Conservation (phyloP, 1,140 invertebrate genomes). For the Diploscapter pachys region DNA sequence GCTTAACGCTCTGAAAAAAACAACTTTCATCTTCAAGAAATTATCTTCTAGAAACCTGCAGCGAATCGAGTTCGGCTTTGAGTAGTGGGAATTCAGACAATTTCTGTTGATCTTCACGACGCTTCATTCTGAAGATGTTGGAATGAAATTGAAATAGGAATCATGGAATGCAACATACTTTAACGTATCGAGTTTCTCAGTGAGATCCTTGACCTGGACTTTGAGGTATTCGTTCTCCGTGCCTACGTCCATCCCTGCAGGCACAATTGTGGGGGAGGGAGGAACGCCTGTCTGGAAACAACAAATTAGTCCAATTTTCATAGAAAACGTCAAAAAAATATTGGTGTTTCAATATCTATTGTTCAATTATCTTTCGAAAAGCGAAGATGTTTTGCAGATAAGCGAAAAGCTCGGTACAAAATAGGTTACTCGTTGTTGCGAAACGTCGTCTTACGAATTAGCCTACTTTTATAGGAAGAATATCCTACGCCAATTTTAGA, state of each 20-base stretch:
- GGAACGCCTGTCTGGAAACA: not conserved
- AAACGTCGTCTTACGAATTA: too few species aligned
- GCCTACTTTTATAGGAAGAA: too few species aligned
- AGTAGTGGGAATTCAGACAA: constrained; percentile 22
- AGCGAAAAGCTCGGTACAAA: too few species aligned
- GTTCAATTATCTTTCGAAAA: too few species aligned
- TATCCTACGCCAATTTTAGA: too few species aligned
- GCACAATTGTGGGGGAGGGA: constrained; percentile 6
- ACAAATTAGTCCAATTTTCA: too few species aligned
- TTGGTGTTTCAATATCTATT: too few species aligned
- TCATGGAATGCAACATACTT: constrained; percentile 13
- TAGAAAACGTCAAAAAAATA: too few species aligned
- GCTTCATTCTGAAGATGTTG: constrained; percentile 27
- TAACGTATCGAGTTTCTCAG: constrained; percentile 29
- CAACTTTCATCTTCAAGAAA: too few species aligned
- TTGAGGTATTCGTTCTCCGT: constrained; percentile 24
- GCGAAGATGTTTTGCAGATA: too few species aligned
- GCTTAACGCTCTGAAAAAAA: too few species aligned
- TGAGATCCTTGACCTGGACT: constrained; percentile 27
- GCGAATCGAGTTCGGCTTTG: constrained; percentile 5
- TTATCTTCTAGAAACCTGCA: constrained; percentile 12
- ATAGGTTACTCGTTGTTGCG: too few species aligned
- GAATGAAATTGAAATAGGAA: not conserved
- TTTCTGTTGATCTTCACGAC: constrained; percentile 33
- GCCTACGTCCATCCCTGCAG: constrained; percentile 7